Evolutionary conservation across 2,113 vertebrate species (phyloP).

Genomic region (Menidia beryllina): DNA sequence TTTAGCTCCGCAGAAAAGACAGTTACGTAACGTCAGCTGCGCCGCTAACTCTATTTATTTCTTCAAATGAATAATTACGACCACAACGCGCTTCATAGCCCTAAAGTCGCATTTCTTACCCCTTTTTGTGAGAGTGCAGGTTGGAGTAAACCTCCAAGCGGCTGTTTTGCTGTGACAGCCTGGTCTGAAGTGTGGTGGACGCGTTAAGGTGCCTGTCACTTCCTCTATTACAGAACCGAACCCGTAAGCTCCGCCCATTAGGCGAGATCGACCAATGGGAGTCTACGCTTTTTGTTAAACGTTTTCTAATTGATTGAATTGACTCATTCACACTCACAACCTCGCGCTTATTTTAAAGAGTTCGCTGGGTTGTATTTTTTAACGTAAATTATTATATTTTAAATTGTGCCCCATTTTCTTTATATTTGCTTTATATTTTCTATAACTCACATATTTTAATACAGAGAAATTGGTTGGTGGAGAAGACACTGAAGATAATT

Average conservation of each 20-base stretch:
- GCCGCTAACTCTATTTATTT: not conserved
- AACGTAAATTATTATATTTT: too few species aligned
- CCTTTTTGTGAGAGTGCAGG: not conserved
- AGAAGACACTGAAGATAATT: too few species aligned
- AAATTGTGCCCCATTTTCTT: too few species aligned
- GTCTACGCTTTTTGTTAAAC: not conserved
- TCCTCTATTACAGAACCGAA: slow-evolving; percentile 23
- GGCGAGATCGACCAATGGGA: slow-evolving; percentile 41
- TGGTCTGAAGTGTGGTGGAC: too few species aligned
- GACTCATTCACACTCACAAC: not conserved
- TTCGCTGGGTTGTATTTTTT: too few species aligned
- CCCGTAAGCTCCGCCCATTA: slow-evolving; percentile 46
- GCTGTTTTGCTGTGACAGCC: too few species aligned
- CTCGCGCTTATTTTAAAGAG: too few species aligned
- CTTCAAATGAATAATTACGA: not conserved
- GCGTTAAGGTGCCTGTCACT: slow-evolving; percentile 6
- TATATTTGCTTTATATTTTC: too few species aligned
- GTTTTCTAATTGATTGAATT: slow-evolving; percentile 13
- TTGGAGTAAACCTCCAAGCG: not conserved
- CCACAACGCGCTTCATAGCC: not conserved
- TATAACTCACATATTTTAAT: too few species aligned
- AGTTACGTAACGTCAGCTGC: not conserved
- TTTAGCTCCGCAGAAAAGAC: slow-evolving; percentile 34
- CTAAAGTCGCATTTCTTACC: not conserved
- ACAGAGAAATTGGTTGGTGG: too few species aligned